Base-by-base conservation (phyloP, 2,888 invertebrate species). In the Empis livida region DNA sequence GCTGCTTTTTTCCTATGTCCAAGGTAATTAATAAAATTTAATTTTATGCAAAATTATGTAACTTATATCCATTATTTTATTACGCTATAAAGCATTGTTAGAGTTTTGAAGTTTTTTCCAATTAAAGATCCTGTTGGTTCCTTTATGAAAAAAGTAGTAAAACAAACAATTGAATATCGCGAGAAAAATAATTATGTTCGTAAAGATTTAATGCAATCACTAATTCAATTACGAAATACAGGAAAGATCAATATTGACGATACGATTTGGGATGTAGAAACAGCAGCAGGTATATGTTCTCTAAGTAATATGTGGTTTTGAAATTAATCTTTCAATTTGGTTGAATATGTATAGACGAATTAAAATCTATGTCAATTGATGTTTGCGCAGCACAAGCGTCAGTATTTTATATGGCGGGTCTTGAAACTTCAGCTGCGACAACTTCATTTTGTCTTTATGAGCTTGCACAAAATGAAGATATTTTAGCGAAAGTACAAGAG, bases 321-420 rank as follows among this genome's bases (percentile, higher is more conserved):
- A 38, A 8, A 38, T 5, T 14, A 11, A 38, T 14, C 15, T 14
- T 8, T 5, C 2, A 20, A 14, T 15, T 16, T 31, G 3, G 5
- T 42, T 15, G 5, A 14, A 20, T 44, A 37, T 37, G 14, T 13
- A 20, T 41, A 61, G 60, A 59, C 16, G 48, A 50, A 1, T 49
- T 61, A 3, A 64, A 64, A 46, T 54, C 60, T 9, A 63, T 68
- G 61, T 59, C 66, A 3, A 61, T 64, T 10, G 68, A 68, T 14
- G 55, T 57, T 48, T 60, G 64, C 32, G 60, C 67, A 1, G 66
- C 69, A 0, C 68, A 72, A 46, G 59, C 62, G 0, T 65, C 68
- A 42, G 43, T 72, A 2, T 72, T 73, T 50, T 71, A 69, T 42
- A 51, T 67, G 2, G 74, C 71, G 10, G 74, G 73, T 0, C 67